Evolutionary conservation across 2,797 vertebrate genomes (phyloP).

Genomic region (Melanotaenia trifasciata): DNA sequence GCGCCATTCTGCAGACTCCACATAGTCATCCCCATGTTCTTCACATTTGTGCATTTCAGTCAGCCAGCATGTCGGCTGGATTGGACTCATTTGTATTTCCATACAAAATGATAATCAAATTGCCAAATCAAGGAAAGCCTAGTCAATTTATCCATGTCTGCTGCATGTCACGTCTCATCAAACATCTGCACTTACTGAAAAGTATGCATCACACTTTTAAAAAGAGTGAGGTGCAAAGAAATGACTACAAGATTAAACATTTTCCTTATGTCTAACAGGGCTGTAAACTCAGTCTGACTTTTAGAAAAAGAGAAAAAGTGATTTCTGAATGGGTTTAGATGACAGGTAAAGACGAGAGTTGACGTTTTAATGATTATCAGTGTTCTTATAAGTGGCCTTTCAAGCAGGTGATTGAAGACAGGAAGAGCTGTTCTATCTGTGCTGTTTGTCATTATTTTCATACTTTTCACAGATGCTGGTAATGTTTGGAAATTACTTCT

Average conservation of each 20-base stretch:
- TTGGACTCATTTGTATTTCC: conserved; percentile 11
- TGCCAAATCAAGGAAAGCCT: background rate
- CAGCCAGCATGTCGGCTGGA: conserved; percentile 3
- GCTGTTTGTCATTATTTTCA: conserved; percentile 22
- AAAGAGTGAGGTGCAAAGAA: background rate
- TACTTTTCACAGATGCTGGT: background rate
- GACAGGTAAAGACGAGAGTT: background rate
- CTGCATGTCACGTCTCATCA: background rate
- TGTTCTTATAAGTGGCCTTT: conserved; percentile 1
- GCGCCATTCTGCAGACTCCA: conserved; percentile 60
- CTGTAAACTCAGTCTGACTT: background rate
- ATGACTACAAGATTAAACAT: background rate
- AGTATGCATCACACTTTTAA: background rate
- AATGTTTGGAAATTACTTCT: conserved; percentile 5
- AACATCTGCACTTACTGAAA: background rate
- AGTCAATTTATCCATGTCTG: background rate
- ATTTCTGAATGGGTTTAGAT: background rate
- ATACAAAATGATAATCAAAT: conserved; percentile 8
- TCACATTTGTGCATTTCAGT: conserved; percentile 1
- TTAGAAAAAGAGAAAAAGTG: background rate
- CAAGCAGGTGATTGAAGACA: conserved; percentile 5
- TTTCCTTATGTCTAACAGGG: background rate
- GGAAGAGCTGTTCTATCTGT: background rate
- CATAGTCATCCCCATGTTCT: background rate
- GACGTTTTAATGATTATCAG: conserved; percentile 1